Evolutionary conservation across 2,113 vertebrate species (phyloP).

Genomic region (Aegithalos caudatus): DNA sequence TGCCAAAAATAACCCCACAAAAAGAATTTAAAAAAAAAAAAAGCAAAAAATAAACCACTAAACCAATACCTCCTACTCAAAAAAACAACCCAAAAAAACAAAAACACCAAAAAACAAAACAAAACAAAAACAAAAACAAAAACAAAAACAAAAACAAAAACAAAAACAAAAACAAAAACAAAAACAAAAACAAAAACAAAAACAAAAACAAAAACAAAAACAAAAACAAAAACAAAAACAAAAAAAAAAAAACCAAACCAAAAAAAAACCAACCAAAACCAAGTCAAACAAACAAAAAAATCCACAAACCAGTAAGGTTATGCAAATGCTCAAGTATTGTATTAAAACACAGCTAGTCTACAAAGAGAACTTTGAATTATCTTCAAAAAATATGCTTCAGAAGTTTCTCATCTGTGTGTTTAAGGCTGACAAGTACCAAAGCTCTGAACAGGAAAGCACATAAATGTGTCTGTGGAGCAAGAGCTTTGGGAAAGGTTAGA

Average conservation of each 20-base stretch:
- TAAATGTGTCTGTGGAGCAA: neutral
- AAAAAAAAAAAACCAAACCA: too few relatives aligned
- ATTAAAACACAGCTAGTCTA: neutral
- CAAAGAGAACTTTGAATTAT: neutral
- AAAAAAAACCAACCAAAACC: too few relatives aligned
- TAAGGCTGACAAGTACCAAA: neutral
- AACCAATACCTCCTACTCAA: neutral
- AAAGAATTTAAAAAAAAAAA: neutral
- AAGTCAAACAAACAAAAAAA: neutral
- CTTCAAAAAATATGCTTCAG: neutral
- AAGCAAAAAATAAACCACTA: neutral
- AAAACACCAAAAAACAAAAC: too few relatives aligned
- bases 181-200: too few relatives aligned
- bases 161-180: too few relatives aligned
- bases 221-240: too few relatives aligned
- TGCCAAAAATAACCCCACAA: neutral
- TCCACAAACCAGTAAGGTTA: neutral
- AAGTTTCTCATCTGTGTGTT: neutral
- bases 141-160: too few relatives aligned
- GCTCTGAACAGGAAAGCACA: neutral
- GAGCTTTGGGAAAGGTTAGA: neutral
- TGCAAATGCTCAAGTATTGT: neutral
- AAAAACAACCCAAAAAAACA: too few relatives aligned
- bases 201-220: too few relatives aligned
- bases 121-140: too few relatives aligned